Conservation (phyloP, 1,140 invertebrate species). For the Dolichoris vasculosae region DNA sequence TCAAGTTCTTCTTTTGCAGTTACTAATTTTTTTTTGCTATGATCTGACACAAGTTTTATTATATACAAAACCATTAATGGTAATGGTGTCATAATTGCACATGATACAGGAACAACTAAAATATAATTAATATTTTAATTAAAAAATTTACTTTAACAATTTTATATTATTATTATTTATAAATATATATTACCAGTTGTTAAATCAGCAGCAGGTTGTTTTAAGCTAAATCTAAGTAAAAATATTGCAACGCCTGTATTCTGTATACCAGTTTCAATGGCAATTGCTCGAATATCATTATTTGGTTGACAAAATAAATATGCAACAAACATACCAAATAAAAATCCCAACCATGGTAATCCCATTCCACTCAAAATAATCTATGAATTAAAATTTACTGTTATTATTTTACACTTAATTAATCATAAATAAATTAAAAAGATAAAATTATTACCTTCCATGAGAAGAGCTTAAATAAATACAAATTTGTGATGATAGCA, state of each 20-base stretch:
- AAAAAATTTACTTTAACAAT: background rate
- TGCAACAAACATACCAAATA: slow-evolving; percentile 81
- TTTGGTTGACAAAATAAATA: slow-evolving; percentile 77
- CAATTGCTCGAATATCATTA: slow-evolving; percentile 87
- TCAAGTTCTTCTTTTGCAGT: slow-evolving; percentile 57
- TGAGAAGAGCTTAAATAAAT: slow-evolving; percentile 92
- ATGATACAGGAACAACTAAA: slow-evolving; percentile 88
- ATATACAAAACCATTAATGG: slow-evolving; percentile 82
- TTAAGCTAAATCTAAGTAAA: slow-evolving; percentile 82
- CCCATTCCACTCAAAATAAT: slow-evolving; percentile 88
- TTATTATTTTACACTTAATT: background rate
- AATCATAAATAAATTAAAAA: slow-evolving; percentile 22
- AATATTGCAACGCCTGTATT: slow-evolving; percentile 96
- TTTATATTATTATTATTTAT: slow-evolving; percentile 24
- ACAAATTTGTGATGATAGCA: slow-evolving; percentile 92
- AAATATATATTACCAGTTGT: slow-evolving; percentile 80
- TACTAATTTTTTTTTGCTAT: slow-evolving; percentile 58
- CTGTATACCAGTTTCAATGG: slow-evolving; percentile 95
- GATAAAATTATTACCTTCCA: slow-evolving; percentile 79
- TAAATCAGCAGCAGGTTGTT: slow-evolving; percentile 84
- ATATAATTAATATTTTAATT: slow-evolving; percentile 56
- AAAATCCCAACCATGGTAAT: slow-evolving; percentile 91
- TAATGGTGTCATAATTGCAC: slow-evolving; percentile 94
- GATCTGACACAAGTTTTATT: slow-evolving; percentile 61
- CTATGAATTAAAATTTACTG: slow-evolving; percentile 71